Conservation (phyloP, 2,888 invertebrate species). For the Hipparchia sbordonii region DNA sequence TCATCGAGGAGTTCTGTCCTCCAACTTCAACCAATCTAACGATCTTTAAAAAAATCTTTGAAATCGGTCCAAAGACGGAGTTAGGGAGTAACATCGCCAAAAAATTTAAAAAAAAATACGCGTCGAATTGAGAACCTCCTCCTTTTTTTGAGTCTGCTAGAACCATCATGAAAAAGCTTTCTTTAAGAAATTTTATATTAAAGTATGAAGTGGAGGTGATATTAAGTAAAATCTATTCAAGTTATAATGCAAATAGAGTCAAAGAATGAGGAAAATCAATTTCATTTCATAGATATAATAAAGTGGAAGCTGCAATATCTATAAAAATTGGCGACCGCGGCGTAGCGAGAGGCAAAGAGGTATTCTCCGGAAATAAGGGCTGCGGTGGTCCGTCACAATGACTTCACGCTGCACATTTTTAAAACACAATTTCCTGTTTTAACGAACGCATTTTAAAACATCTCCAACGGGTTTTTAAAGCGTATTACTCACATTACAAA, state of each 20-base stretch:
- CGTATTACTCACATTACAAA: not conserved
- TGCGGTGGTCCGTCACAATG: conserved; percentile 1
- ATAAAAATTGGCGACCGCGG: not conserved
- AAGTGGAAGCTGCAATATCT: not conserved
- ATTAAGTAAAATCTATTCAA: not conserved
- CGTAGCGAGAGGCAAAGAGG: not conserved
- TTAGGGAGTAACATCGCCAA: too few species aligned
- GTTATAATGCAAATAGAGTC: not conserved
- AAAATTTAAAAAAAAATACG: too few species aligned
- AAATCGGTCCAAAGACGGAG: too few species aligned
- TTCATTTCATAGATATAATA: conserved; percentile 4
- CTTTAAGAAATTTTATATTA: not conserved
- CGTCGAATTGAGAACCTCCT: too few species aligned
- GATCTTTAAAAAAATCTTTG: too few species aligned
- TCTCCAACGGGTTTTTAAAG: not conserved
- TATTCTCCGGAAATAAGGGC: conserved; percentile 3
- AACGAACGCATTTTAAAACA: too few species aligned
- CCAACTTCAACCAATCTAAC: too few species aligned
- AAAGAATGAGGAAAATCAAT: not conserved
- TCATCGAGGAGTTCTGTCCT: too few species aligned
- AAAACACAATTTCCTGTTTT: not conserved
- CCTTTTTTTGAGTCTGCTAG: too few species aligned
- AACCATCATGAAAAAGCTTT: not conserved
- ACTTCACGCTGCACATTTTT: not conserved
- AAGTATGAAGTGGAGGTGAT: not conserved